Evolutionary conservation across 2,797 vertebrate species (phyloP).

Genomic region (Pseudochirops cupreus): DNA sequence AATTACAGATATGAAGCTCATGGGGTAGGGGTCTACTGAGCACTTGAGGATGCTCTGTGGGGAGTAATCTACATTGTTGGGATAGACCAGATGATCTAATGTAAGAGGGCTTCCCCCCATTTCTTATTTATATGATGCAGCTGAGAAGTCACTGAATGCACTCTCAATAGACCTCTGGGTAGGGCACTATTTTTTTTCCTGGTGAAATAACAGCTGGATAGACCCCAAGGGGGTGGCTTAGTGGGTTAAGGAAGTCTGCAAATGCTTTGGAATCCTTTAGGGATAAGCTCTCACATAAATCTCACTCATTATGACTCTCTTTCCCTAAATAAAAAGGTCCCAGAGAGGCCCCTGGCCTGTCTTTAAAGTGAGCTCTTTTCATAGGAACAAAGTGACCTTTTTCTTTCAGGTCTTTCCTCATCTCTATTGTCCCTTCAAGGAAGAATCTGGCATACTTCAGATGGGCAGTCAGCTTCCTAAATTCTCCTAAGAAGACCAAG

Average conservation of each 20-base stretch:
- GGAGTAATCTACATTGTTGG: background rate
- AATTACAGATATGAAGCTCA: background rate
- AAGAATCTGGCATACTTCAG: conserved; percentile 47
- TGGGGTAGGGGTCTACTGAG: background rate
- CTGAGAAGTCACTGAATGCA: conserved; percentile 37
- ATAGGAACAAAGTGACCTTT: conserved; percentile 52
- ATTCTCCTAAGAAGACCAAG: background rate
- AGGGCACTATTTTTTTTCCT: conserved; percentile 16
- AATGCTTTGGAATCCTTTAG: conserved; percentile 54
- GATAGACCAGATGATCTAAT: conserved; percentile 51
- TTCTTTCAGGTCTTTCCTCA: conserved; percentile 48
- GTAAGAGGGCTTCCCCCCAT: background rate
- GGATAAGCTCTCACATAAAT: conserved; percentile 56
- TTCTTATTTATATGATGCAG: conserved; percentile 14
- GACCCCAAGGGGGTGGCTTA: background rate
- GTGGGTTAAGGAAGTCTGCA: conserved; percentile 47
- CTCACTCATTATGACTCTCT: conserved; percentile 61
- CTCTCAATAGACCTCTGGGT: conserved; percentile 10
- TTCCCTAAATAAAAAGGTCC: conserved; percentile 44
- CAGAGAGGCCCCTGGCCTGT: conserved; percentile 10
- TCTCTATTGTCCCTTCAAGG: conserved; percentile 25
- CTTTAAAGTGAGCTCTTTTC: conserved; percentile 50
- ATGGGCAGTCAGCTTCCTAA: background rate
- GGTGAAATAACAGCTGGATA: conserved; percentile 34
- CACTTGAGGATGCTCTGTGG: conserved; percentile 20